Percentiles rank a stretch among this genome's conserved stretches.
phyloP scores from a whole-genome alignment of 2,797 vertebrate species.

The Lithobates sylvaticus region DNA sequence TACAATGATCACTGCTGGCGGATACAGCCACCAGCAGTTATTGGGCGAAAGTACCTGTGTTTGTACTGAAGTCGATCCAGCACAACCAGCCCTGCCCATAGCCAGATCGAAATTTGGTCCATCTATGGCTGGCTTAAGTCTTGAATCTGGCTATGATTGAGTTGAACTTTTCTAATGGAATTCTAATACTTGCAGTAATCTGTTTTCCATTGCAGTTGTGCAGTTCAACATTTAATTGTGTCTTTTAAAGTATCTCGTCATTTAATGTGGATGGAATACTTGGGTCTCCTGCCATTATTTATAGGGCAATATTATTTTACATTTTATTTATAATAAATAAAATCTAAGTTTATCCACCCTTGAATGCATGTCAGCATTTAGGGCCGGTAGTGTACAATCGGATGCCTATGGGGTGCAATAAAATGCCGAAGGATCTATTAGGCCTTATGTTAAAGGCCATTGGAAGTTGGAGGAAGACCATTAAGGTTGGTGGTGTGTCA shows the following conservation, averaged over 20 bases:
- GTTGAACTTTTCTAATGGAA: background rate
- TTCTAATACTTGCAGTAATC: background rate
- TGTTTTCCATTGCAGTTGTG: background rate
- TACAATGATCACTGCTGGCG: no score
- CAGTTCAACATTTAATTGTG: background rate
- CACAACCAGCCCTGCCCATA: no score
- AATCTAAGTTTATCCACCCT: background rate
- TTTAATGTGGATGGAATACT: background rate
- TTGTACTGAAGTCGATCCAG: no score
- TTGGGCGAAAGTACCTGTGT: no score
- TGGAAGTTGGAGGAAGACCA: background rate
- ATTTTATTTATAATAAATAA: background rate
- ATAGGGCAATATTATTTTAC: no score
- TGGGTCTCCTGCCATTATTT: background rate
- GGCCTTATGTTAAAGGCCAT: background rate
- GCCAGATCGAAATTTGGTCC: no score
- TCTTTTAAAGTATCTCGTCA: background rate
- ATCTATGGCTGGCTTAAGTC: no score
- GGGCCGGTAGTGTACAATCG: background rate
- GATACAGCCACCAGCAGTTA: no score
- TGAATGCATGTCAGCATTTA: background rate
- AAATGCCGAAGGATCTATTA: background rate
- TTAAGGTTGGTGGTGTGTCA: conserved; percentile 7
- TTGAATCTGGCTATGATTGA: background rate
- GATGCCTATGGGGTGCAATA: conserved; percentile 1